Base-by-base conservation (phyloP, 2,797 vertebrate species). In the Cossypha niveicapilla region DNA sequence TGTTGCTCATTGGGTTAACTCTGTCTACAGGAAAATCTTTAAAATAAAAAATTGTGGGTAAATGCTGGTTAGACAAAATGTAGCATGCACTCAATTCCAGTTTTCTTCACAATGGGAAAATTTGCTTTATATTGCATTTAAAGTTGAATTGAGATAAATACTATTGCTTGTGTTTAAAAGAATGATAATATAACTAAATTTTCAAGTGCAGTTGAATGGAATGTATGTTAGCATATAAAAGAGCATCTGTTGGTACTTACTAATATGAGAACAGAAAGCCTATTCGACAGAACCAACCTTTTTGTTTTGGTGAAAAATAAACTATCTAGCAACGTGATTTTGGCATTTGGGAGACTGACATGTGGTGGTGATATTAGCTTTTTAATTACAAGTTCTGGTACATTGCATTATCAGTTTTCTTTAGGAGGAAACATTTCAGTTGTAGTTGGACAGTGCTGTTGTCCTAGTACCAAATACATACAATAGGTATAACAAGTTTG, bases 61-160 rank as follows among this genome's bases (percentile, higher is more conserved):
- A 87, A 74, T 93, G 56, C n/a, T 94, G 34, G 63, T 94, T 90
- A 84, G 83, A 85, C 71, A 92, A 86, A 94, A 80, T 27, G 44
- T 32, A 77, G 30, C 41, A 50, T 32, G 67, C 23, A 34, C 35
- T 62, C 61, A 72, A 30, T 86, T 88, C 65, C 78, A 75, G 39
- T 92, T 90, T 68, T 70, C 58, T 80, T 73, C 45, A 62, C 65
- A 42, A n/a, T 70, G 60, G 58, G 47, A 93, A 92, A 80, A 90
- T 66, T 47, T 61, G 41, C 48, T 37, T 67, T 65, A 39, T 57
- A 3, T 42, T 71, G 50, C 3, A 75, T 45, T 77, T 77, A 30
- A 90, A 90, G 74, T 62, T 94, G 84, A 95, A 74, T 44, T 35
- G 61, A 77, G 47, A 80, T 42, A 73, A 94, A 82, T 92, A 80